These are phyloP conservation scores for Halictus rubicundus DNA, from an alignment of 1,140 invertebrate genomes.

Conservation along the genomic window DNA sequence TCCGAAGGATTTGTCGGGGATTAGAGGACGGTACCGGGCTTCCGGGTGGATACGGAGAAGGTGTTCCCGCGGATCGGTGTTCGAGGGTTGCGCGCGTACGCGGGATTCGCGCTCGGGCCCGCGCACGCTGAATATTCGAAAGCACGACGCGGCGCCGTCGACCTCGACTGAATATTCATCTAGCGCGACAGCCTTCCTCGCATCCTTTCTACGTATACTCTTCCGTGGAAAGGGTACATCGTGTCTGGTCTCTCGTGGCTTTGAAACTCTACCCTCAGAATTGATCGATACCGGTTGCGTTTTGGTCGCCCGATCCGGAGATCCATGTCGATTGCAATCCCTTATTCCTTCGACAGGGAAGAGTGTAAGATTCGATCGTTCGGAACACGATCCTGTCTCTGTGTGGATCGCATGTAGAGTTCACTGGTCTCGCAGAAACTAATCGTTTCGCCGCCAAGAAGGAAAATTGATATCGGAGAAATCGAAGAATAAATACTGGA, in stretches of 20 bases:
- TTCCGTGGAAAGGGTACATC: neutral
- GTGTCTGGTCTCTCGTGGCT: neutral
- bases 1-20: neutral
- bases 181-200: neutral
- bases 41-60: neutral
- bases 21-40: neutral
- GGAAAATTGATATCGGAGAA: no score
- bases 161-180: constrained; percentile 37
- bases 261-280: neutral
- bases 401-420: no score
- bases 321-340: no score
- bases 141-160: neutral
- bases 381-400: no score
- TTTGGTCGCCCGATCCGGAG: no score
- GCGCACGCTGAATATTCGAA: constrained; percentile 33
- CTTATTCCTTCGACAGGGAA: no score
- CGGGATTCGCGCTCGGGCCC: neutral
- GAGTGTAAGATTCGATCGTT: no score
- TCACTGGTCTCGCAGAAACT: no score
- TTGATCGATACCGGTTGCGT: no score
- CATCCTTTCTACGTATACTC: neutral
- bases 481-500: no score
- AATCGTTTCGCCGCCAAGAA: no score
- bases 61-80: neutral
- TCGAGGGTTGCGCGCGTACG: neutral